Evolutionary conservation across 2,113 vertebrate species (phyloP).

Genomic region (Heterotis niloticus): DNA sequence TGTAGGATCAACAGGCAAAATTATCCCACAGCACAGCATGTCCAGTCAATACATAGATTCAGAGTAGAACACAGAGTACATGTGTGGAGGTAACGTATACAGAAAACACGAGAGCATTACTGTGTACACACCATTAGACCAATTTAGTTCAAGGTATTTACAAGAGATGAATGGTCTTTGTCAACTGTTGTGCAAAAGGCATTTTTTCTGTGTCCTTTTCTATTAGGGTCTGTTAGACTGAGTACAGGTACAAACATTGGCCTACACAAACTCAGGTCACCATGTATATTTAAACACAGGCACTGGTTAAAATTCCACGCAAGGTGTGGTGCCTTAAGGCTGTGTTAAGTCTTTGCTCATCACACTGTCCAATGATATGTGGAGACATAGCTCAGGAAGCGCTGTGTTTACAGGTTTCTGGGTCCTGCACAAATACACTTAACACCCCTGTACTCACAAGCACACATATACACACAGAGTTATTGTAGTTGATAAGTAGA

Average conservation of each 20-base stretch:
- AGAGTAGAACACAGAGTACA: too few relatives aligned
- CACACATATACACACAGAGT: background rate
- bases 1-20: too few relatives aligned
- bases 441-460: background rate
- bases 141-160: too few relatives aligned
- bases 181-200: too few relatives aligned
- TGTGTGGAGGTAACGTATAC: too few relatives aligned
- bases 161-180: too few relatives aligned
- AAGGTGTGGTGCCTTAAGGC: background rate
- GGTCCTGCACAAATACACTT: background rate
- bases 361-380: background rate
- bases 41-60: too few relatives aligned
- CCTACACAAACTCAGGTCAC: background rate
- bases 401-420: background rate
- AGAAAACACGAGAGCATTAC: too few relatives aligned
- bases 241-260: background rate
- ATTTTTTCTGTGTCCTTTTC: too few relatives aligned
- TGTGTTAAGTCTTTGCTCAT: constrained; percentile 5
- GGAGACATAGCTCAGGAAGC: background rate
- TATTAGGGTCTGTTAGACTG: too few relatives aligned
- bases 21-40: too few relatives aligned
- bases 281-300: background rate
- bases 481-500: background rate
- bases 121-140: too few relatives aligned
- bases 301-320: background rate